Conservation (phyloP, 2,888 invertebrate genomes). For the Serrognathus titanus region DNA sequence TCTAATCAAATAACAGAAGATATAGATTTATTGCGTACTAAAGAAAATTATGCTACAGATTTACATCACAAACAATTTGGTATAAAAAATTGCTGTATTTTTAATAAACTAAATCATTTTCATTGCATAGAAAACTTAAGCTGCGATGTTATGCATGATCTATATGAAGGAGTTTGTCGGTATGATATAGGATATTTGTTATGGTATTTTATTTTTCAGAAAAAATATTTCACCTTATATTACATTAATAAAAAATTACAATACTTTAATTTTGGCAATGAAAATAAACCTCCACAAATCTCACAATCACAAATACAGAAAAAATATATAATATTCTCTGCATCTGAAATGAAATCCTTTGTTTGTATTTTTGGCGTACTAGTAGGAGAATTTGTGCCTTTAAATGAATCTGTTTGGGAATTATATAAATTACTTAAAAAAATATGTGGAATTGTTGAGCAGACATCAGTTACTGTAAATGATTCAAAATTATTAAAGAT, state of each 20-base stretch:
- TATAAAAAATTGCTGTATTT: conserved; percentile 26
- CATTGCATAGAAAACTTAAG: conserved; percentile 28
- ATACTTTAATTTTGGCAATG: background rate
- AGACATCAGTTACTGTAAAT: too few relatives aligned
- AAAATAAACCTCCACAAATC: conserved; percentile 16
- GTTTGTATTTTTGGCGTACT: too few relatives aligned
- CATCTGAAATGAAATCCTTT: conserved; percentile 33
- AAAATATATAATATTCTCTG: conserved; percentile 25
- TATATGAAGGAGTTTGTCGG: conserved; percentile 7
- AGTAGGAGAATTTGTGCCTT: conserved; percentile 26
- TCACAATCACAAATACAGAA: conserved; percentile 22
- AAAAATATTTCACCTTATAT: conserved; percentile 17
- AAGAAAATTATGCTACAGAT: conserved; percentile 3
- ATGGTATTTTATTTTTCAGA: conserved; percentile 16
- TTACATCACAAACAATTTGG: conserved; percentile 18
- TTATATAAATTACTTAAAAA: conserved; percentile 14
- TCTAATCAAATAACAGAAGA: background rate
- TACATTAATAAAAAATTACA: conserved; percentile 17
- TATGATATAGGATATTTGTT: conserved; percentile 28
- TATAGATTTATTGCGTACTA: background rate
- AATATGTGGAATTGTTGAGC: too few relatives aligned
- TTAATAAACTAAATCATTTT: conserved; percentile 24
- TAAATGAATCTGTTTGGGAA: conserved; percentile 18
- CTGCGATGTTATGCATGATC: conserved; percentile 33
- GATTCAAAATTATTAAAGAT: conserved; percentile 4